phyloP scores from a whole-genome alignment of 92 coral and sea anemone species.

The Plumapathes pennacea region DNA sequence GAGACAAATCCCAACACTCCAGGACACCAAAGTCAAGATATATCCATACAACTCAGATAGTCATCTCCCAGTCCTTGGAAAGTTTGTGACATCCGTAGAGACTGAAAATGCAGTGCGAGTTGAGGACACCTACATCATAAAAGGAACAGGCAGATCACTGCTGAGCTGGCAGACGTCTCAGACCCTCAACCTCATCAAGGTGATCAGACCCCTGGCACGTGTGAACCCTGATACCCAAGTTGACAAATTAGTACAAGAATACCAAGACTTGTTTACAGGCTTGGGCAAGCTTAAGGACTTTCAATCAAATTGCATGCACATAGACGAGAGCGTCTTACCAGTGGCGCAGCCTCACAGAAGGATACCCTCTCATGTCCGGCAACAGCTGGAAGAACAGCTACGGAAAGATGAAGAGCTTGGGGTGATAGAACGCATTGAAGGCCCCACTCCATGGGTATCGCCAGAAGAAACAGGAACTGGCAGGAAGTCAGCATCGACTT shows the following conservation, averaged over 20 bases:
- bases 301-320: slow-evolving; percentile 30
- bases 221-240: slow-evolving; percentile 7
- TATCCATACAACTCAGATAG: slow-evolving; percentile 14
- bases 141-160: slow-evolving; percentile 39
- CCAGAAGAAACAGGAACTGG: slow-evolving; percentile 50
- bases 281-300: slow-evolving; percentile 37
- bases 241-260: slow-evolving; percentile 30
- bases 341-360: slow-evolving; percentile 62
- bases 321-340: slow-evolving; percentile 38
- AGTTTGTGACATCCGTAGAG: slow-evolving; percentile 7
- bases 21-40: slow-evolving; percentile 7
- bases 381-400: slow-evolving; percentile 57
- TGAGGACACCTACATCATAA: slow-evolving; percentile 19
- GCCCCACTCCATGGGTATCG: slow-evolving; percentile 52
- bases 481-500: slow-evolving; percentile 56
- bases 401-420: slow-evolving; percentile 41
- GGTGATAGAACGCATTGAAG: slow-evolving; percentile 42
- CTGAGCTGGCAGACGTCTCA: slow-evolving; percentile 41
- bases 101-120: slow-evolving; percentile 4
- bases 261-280: slow-evolving; percentile 45
- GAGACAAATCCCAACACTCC: slow-evolving; percentile 5
- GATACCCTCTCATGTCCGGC: slow-evolving; percentile 48
- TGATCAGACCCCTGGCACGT: too few relatives aligned
- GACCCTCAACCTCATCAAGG: slow-evolving; percentile 22
- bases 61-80: slow-evolving; percentile 24